Conservation (phyloP, 2,113 vertebrate genomes). For the Centropristis striata region DNA sequence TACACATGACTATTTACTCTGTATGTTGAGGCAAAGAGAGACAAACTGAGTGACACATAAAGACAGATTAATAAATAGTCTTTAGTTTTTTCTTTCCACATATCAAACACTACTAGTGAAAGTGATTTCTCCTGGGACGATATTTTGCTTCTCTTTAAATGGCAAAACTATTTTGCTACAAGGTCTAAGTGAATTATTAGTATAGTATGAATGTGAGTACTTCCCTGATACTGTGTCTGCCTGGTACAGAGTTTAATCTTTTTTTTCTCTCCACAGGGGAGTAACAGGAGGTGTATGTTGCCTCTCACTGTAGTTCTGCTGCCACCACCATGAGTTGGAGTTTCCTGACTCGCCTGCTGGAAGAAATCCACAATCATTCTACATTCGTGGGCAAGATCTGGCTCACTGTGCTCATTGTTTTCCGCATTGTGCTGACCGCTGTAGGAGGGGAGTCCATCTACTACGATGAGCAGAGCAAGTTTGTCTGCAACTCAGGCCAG, state of each 20-base stretch:
- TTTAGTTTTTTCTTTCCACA: neutral
- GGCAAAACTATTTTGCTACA: conserved; percentile 24
- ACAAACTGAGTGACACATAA: conserved; percentile 3
- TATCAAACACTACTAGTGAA: neutral
- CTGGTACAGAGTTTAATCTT: conserved; percentile 1
- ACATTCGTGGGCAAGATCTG: conserved; percentile 98
- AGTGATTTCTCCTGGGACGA: neutral
- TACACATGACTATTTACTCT: conserved; percentile 6
- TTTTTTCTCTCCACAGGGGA: conserved; percentile 58
- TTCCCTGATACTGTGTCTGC: neutral
- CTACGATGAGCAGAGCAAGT: conserved; percentile 96
- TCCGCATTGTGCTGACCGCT: conserved; percentile 94
- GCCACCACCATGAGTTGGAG: conserved; percentile 93
- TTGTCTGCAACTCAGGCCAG: conserved; percentile 94
- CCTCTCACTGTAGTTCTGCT: conserved; percentile 28
- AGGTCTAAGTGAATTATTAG: neutral
- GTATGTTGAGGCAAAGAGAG: conserved; percentile 17
- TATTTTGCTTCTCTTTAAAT: conserved; percentile 29
- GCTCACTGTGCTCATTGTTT: conserved; percentile 93
- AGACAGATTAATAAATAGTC: neutral
- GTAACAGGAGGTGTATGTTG: conserved; percentile 47
- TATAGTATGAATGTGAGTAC: conserved; percentile 1
- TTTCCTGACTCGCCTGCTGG: conserved; percentile 95
- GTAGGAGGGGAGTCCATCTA: conserved; percentile 97
- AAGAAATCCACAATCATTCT: conserved; percentile 98